Evolutionary conservation across 2,113 vertebrate species (phyloP), one percentile per base, ranked within the genome.

Genomic region (Macheiramphus alcinus): DNA sequence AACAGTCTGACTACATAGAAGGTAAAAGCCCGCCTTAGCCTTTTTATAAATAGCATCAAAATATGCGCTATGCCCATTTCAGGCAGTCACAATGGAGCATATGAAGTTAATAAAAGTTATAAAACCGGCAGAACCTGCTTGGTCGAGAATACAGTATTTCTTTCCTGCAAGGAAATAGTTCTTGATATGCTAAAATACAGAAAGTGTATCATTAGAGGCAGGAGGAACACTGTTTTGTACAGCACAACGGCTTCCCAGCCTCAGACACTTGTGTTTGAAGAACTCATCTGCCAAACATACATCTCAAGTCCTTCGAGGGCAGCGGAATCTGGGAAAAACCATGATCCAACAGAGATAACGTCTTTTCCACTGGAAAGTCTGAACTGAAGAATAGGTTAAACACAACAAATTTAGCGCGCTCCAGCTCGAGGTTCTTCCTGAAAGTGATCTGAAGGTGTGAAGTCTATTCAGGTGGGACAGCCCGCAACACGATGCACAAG

Each of bases 21-120:
- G 78, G 58, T n/a, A 96, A 96, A 90, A 32, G 31, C 78, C 70
- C 27, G 9, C 83, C 63, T 86, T 27, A 65, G 53, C 72, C 71
- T 53, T 96, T 86, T 95, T 87, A 94, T 92, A 78, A 80, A 92
- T 78, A 56, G 13, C 92, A 88, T 68, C 58, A 85, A 73, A 80
- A 68, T 89, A 94, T 48, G 73, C 22, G 16, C 95, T 83, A 80
- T 36, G 40, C 88, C 93, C 83, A 20, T 71, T 80, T 27, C 85
- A 61, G 47, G 45, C 59, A 83, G 29, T 80, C 79, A 95, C 68
- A 94, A 42, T 25, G 65, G 62, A 95, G 88, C 94, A 95, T 62
- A 73, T 56, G 90, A 96, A 95, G 72, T 82, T 94, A 97, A 97
- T 93, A 93, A 65, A 84, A 82, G 42, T 71, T 85, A 74, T 47